Conservation (phyloP, 2,888 invertebrate genomes). For the Phortica okadai region DNA sequence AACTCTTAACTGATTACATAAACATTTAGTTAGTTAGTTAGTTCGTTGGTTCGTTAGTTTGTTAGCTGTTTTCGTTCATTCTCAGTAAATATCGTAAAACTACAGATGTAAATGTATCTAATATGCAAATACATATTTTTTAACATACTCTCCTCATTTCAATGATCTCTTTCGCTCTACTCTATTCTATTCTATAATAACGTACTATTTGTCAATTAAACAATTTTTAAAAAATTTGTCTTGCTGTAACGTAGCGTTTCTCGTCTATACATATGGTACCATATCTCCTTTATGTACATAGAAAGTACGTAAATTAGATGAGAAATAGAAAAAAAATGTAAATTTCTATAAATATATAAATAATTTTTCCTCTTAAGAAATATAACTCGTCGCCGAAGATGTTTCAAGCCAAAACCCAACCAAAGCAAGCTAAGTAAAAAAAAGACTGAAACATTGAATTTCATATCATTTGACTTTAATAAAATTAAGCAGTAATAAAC, state of each 20-base stretch:
- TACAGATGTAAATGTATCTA: constrained; percentile 8
- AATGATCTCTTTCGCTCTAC: not conserved
- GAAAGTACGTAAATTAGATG: constrained; percentile 58
- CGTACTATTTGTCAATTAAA: too few species aligned
- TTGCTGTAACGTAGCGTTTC: constrained; percentile 59
- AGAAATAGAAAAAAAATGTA: not conserved
- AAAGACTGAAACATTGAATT: too few species aligned
- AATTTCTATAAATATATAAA: too few species aligned
- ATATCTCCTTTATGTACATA: constrained; percentile 46
- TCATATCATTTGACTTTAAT: too few species aligned
- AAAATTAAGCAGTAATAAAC: too few species aligned
- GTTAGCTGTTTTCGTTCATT: not conserved
- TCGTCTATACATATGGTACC: constrained; percentile 54
- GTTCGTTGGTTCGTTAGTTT: not conserved
- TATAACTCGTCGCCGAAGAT: too few species aligned
- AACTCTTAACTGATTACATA: not conserved
- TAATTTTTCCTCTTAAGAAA: too few species aligned
- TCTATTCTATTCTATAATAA: too few species aligned
- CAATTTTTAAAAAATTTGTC: constrained; percentile 47
- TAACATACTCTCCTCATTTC: constrained; percentile 4
- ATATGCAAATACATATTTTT: too few species aligned
- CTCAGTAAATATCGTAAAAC: not conserved
- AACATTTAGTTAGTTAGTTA: not conserved
- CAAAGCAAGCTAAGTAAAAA: too few species aligned
- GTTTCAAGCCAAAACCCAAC: too few species aligned